Conservation (phyloP, 2,888 invertebrate genomes). For the Neocrepidodera transversa region DNA sequence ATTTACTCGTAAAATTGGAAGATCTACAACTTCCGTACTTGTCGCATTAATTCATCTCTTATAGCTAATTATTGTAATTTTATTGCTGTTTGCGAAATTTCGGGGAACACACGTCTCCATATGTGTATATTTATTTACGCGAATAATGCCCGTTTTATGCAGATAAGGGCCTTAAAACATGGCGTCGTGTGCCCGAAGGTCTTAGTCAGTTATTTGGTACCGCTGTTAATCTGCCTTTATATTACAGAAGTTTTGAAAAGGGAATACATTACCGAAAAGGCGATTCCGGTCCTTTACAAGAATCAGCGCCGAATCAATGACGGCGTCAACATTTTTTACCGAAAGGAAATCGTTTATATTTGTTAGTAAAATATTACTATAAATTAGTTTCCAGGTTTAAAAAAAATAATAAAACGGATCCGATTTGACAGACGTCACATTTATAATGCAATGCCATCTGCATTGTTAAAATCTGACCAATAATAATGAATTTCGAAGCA, state of each 20-base stretch:
- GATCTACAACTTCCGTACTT: background rate
- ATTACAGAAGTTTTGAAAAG: constrained; percentile 57
- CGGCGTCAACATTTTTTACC: background rate
- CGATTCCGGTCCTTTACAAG: constrained; percentile 27
- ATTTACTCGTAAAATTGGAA: too few relatives aligned
- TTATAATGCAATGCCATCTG: too few relatives aligned
- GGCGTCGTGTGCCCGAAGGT: constrained; percentile 23
- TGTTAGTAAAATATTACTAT: too few relatives aligned
- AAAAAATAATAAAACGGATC: too few relatives aligned
- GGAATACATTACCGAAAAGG: constrained; percentile 51
- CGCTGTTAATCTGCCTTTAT: constrained; percentile 57
- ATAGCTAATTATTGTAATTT: constrained; percentile 22
- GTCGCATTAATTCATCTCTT: constrained; percentile 12
- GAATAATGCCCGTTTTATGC: constrained; percentile 37
- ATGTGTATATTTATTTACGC: constrained; percentile 31
- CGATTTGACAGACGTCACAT: too few relatives aligned
- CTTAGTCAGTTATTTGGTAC: constrained; percentile 48
- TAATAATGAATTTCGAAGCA: too few relatives aligned
- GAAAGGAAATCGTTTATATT: background rate
- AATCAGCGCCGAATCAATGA: background rate
- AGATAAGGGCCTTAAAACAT: constrained; percentile 35
- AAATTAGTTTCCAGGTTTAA: too few relatives aligned
- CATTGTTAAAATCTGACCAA: too few relatives aligned
- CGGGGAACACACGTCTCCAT: constrained; percentile 19
- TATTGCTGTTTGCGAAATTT: constrained; percentile 22